These are phyloP conservation scores for Pseudochirops cupreus DNA, from an alignment of 2,797 vertebrate genomes.

Conservation along the genomic window DNA sequence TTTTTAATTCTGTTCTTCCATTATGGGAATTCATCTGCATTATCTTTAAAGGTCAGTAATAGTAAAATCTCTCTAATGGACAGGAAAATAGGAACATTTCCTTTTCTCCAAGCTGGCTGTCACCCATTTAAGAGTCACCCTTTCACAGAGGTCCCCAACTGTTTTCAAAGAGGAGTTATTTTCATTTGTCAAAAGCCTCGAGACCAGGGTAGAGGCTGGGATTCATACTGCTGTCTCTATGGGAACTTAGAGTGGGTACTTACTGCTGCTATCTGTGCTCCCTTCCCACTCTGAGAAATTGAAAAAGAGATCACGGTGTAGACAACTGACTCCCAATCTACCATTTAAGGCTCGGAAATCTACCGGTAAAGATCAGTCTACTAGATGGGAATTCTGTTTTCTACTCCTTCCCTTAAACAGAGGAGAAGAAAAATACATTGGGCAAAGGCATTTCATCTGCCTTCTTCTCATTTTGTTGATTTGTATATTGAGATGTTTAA, in stretches of 20 bases:
- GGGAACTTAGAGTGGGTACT: neutral
- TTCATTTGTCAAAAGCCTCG: neutral
- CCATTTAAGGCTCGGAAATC: neutral
- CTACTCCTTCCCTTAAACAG: neutral
- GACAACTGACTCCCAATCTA: neutral
- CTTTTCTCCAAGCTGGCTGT: neutral
- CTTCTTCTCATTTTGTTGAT: neutral
- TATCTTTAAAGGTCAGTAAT: neutral
- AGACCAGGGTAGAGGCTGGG: neutral
- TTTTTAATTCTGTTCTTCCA: neutral
- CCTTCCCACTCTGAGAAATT: neutral
- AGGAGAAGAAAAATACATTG: neutral
- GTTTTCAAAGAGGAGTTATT: neutral
- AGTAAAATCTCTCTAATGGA: neutral
- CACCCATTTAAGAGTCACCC: neutral
- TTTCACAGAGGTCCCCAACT: neutral
- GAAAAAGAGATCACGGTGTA: neutral
- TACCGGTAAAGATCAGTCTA: neutral
- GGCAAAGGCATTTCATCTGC: neutral
- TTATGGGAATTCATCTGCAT: neutral
- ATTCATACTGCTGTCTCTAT: neutral
- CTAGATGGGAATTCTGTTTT: neutral
- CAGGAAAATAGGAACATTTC: neutral
- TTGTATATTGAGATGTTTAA: neutral
- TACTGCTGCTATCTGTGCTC: neutral